Evolutionary conservation across 1,140 invertebrate species (phyloP).

Genomic region (Chlorops oryzae): DNA sequence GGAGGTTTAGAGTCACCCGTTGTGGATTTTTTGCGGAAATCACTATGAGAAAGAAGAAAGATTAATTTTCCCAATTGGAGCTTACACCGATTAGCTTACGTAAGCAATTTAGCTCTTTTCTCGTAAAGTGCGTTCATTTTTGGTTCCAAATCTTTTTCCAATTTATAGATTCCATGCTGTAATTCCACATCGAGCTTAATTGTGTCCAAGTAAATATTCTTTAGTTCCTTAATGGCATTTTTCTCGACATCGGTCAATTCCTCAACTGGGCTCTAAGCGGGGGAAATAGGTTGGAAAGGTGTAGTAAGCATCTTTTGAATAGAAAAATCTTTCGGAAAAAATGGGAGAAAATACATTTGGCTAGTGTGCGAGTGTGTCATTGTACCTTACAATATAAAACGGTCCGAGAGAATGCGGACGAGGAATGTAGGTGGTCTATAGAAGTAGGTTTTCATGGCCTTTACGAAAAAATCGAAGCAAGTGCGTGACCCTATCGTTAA

Average conservation of each 20-base stretch:
- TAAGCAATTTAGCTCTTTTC: constrained; percentile 34
- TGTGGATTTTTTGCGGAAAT: constrained; percentile 8
- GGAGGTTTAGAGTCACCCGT: constrained; percentile 20
- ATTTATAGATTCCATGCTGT: constrained; percentile 77
- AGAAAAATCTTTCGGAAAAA: no score
- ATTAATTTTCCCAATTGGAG: neutral
- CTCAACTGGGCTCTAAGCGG: no score
- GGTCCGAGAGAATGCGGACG: no score
- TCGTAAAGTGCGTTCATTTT: constrained; percentile 36
- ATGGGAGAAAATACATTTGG: no score
- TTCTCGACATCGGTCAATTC: constrained; percentile 58
- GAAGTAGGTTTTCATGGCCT: no score
- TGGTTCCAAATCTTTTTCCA: constrained; percentile 75
- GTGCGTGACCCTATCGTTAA: no score
- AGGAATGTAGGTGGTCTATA: no score
- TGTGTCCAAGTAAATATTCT: constrained; percentile 75
- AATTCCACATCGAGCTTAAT: constrained; percentile 80
- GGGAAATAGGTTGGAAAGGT: no score
- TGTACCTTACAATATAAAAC: no score
- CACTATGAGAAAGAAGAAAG: constrained; percentile 1
- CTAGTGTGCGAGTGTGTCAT: no score
- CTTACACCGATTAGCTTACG: constrained; percentile 22
- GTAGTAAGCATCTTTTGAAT: no score
- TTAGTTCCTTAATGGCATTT: constrained; percentile 75
- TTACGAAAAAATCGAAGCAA: no score